phyloP scores from a whole-genome alignment of 2,797 vertebrate species.

The Anas capensis region DNA sequence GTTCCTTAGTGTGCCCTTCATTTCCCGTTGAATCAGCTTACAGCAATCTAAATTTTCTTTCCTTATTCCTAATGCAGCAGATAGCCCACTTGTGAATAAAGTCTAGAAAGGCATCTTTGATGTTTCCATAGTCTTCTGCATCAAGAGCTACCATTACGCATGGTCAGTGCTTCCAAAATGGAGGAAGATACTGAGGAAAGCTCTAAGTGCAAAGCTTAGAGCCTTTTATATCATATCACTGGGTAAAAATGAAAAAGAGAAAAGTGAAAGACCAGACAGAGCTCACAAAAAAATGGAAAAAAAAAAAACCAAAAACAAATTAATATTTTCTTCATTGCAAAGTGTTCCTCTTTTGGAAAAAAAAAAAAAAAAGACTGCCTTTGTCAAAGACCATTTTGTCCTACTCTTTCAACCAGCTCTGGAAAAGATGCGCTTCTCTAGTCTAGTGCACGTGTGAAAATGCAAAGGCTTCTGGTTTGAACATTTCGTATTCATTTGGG shows the following conservation, averaged over 20 bases:
- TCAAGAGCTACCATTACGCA: not conserved
- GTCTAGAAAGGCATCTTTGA: not conserved
- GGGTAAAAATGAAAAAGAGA: not conserved
- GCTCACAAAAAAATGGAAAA: not conserved
- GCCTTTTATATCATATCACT: not conserved
- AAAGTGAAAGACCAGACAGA: not conserved
- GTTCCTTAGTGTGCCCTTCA: conserved; percentile 48
- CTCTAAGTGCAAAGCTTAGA: not conserved
- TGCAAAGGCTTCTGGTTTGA: not conserved
- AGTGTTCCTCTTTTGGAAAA: not conserved
- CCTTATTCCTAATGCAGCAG: not conserved
- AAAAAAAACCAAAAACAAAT: not conserved
- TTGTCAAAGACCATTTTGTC: not conserved
- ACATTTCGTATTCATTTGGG: conserved; percentile 16
- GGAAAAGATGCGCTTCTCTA: conserved; percentile 1
- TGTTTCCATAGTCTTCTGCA: not conserved
- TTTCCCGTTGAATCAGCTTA: not conserved
- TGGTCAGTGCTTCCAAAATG: not conserved
- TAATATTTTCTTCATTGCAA: not conserved
- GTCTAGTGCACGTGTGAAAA: not conserved
- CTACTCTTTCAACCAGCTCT: not conserved
- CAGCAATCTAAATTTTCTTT: not conserved
- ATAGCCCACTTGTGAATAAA: not conserved
- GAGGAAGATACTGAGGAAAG: not conserved
- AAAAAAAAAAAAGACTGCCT: not conserved